phyloP scores from a whole-genome alignment of 2,888 invertebrate species.

The Sylvicola fuscatus region DNA sequence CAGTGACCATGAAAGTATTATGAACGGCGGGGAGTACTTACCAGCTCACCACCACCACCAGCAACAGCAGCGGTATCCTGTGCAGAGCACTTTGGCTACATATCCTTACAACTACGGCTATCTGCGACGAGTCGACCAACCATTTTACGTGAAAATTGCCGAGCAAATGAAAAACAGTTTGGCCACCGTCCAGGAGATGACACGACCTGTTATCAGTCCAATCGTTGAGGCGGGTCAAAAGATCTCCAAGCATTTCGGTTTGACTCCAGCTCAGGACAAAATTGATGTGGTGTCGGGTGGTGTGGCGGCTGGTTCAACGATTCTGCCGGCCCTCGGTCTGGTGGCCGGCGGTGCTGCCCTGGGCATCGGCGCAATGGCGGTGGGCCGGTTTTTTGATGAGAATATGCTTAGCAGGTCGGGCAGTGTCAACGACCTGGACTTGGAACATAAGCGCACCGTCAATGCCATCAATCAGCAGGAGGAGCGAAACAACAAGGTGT shows the following conservation, averaged over 20 bases:
- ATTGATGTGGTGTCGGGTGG: constrained; percentile 33
- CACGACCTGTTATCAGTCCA: constrained; percentile 38
- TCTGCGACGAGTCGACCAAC: constrained; percentile 35
- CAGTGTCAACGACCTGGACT: constrained; percentile 14
- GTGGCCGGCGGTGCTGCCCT: constrained; percentile 68
- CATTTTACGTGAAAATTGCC: constrained; percentile 52
- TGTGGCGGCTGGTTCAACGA: constrained; percentile 30
- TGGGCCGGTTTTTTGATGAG: constrained; percentile 47
- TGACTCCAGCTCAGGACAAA: constrained; percentile 36
- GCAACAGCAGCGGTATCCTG: constrained; percentile 30
- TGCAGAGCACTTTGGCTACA: constrained; percentile 13
- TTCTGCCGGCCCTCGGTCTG: constrained; percentile 53
- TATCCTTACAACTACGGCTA: constrained; percentile 41
- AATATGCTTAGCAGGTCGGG: constrained; percentile 21
- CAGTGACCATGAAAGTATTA: constrained; percentile 18
- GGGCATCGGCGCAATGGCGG: constrained; percentile 60
- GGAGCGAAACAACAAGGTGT: neutral
- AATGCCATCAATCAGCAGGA: constrained; percentile 13
- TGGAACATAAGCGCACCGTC: constrained; percentile 36
- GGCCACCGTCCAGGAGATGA: constrained; percentile 37
- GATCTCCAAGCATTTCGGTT: constrained; percentile 54
- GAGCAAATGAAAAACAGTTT: constrained; percentile 51
- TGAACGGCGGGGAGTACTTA: constrained; percentile 14
- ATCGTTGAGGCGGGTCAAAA: constrained; percentile 60
- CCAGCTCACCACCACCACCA: constrained; percentile 13